phyloP scores from a whole-genome alignment of 2,113 vertebrate genomes.

The Rostratula benghalensis region DNA sequence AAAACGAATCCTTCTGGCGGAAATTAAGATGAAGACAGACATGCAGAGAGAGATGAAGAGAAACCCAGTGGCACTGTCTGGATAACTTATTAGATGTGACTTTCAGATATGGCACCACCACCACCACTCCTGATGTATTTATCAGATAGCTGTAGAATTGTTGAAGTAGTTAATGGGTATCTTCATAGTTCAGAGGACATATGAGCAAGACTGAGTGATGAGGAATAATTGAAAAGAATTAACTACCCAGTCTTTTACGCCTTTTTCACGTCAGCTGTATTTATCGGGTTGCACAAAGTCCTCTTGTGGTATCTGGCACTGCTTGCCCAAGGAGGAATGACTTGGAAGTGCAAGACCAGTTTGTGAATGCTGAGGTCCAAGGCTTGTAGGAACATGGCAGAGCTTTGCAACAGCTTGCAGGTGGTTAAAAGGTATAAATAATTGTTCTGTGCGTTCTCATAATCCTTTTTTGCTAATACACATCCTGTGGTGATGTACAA shows the following conservation, averaged over 20 bases:
- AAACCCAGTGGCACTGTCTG: not conserved
- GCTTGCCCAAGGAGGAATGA: not conserved
- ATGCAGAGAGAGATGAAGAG: not conserved
- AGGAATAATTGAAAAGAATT: not conserved
- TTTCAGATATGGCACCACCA: not conserved
- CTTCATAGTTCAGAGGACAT: not conserved
- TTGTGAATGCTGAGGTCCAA: not conserved
- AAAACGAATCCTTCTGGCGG: not conserved
- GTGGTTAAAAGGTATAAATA: not conserved
- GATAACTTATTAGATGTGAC: not conserved
- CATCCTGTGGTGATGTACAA: not conserved
- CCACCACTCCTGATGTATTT: not conserved
- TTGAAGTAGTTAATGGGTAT: not conserved
- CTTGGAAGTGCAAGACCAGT: not conserved
- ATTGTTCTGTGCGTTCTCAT: not conserved
- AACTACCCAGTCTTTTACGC: not conserved
- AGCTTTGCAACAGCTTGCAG: not conserved
- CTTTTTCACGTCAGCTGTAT: not conserved
- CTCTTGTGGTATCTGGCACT: not conserved
- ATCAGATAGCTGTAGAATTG: not conserved
- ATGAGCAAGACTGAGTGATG: not conserved
- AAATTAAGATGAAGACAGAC: not conserved
- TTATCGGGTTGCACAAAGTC: not conserved
- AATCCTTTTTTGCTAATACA: not conserved
- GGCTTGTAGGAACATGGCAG: not conserved